A percentile compares a stretch with the other conserved stretches of the same genome.
These are phyloP conservation scores for Lytechinus variegatus DNA, from an alignment of 35 echinoderm and acorn worm genomes.

Conservation along the genomic window DNA sequence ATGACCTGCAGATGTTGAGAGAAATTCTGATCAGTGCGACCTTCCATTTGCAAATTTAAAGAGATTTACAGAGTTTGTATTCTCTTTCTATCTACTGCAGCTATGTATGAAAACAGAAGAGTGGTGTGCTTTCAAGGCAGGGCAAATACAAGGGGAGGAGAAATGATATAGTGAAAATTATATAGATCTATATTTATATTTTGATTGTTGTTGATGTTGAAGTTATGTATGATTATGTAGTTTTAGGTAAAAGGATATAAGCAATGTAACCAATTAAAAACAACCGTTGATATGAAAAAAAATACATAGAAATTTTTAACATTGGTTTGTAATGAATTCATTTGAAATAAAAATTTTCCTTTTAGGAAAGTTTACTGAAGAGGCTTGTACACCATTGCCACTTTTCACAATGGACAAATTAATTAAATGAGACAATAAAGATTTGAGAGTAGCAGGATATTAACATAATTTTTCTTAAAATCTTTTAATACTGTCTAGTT, in stretches of 20 bases:
- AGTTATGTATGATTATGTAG: neutral
- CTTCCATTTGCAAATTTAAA: neutral
- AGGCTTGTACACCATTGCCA: neutral
- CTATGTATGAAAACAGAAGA: neutral
- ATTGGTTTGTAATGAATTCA: neutral
- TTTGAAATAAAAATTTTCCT: neutral
- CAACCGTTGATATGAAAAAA: neutral
- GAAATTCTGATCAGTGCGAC: neutral
- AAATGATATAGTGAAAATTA: neutral
- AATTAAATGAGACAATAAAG: neutral
- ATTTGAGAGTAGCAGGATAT: neutral
- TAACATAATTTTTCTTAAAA: neutral
- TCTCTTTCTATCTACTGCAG: neutral
- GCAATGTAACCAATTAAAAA: neutral
- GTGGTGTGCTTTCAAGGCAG: neutral
- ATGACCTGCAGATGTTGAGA: neutral
- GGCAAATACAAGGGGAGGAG: neutral
- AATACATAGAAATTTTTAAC: neutral
- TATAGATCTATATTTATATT: constrained; percentile 7
- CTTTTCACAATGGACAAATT: neutral
- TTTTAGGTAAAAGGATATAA: neutral
- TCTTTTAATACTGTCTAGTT: neutral
- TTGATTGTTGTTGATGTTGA: constrained; percentile 3
- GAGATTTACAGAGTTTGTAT: neutral
- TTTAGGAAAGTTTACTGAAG: neutral